phyloP scores from a whole-genome alignment of 2,888 invertebrate species.

The Cepaea hortensis region DNA sequence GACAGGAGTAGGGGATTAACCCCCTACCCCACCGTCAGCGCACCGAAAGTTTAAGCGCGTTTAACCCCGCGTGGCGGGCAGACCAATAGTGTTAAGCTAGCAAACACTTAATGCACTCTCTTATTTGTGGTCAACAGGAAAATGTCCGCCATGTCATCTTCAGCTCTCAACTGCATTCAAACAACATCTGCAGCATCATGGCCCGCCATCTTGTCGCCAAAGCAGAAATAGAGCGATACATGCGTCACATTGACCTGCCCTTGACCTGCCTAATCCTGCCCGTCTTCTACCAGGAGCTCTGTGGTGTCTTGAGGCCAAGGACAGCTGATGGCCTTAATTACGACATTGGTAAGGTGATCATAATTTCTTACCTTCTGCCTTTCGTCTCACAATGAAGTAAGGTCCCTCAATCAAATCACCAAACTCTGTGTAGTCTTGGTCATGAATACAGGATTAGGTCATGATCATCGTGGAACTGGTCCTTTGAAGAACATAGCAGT shows the following conservation, averaged over 20 bases:
- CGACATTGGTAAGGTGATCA: constrained; percentile 29
- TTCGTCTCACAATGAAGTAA: background rate
- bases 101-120: background rate
- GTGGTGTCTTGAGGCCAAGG: constrained; percentile 39
- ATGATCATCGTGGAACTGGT: background rate
- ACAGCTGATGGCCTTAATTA: constrained; percentile 34
- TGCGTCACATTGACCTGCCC: constrained; percentile 62
- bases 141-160: constrained; percentile 67
- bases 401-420: too few relatives aligned
- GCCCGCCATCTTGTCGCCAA: constrained; percentile 72
- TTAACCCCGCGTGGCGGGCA: too few relatives aligned
- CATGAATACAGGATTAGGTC: background rate
- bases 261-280: constrained; percentile 70
- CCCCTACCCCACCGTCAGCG: too few relatives aligned
- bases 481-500: too few relatives aligned
- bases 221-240: constrained; percentile 64
- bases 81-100: too few relatives aligned
- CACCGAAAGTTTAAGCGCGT: too few relatives aligned
- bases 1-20: too few relatives aligned
- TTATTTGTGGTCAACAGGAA: constrained; percentile 31
- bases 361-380: background rate
- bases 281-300: constrained; percentile 68
- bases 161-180: constrained; percentile 69
- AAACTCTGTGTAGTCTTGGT: too few relatives aligned
- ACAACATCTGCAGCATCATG: constrained; percentile 60